These are phyloP conservation scores for Hyalella azteca DNA, from an alignment of 2,888 invertebrate genomes.

Conservation along the genomic window DNA sequence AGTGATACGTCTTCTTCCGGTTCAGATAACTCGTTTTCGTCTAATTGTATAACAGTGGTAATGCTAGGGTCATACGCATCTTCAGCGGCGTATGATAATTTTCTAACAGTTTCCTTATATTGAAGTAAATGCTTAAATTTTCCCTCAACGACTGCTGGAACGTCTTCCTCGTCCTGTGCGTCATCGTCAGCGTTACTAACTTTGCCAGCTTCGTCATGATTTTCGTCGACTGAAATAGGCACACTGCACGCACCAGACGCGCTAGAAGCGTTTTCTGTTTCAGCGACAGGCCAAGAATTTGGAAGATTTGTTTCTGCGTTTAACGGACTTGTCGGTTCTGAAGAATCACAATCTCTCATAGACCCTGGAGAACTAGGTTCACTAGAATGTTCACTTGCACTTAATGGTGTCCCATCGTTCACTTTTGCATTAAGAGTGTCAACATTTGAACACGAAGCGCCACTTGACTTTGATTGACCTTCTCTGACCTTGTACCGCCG, in stretches of 20 bases:
- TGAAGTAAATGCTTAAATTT: constrained; percentile 48
- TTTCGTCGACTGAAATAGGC: background rate
- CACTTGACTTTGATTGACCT: constrained; percentile 35
- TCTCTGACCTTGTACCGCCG: constrained; percentile 33
- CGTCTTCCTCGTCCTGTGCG: constrained; percentile 47
- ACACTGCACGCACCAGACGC: background rate
- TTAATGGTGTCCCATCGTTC: background rate
- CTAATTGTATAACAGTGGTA: constrained; percentile 42
- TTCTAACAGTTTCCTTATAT: constrained; percentile 48
- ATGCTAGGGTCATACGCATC: constrained; percentile 45
- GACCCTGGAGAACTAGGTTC: constrained; percentile 11
- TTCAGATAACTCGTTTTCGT: constrained; percentile 41
- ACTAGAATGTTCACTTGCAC: background rate
- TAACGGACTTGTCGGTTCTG: constrained; percentile 9
- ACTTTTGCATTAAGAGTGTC: background rate
- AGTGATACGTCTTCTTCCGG: constrained; percentile 39
- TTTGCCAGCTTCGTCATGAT: constrained; percentile 39
- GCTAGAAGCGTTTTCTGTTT: background rate
- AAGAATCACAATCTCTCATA: constrained; percentile 7
- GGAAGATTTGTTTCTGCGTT: background rate
- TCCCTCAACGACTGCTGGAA: constrained; percentile 46
- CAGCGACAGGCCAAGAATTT: constrained; percentile 12
- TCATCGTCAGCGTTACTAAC: constrained; percentile 42
- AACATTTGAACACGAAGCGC: constrained; percentile 12
- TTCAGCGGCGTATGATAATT: constrained; percentile 43